phyloP scores from a whole-genome alignment of 2,113 vertebrate genomes.

The Stomatorhinus ivindoensis region DNA sequence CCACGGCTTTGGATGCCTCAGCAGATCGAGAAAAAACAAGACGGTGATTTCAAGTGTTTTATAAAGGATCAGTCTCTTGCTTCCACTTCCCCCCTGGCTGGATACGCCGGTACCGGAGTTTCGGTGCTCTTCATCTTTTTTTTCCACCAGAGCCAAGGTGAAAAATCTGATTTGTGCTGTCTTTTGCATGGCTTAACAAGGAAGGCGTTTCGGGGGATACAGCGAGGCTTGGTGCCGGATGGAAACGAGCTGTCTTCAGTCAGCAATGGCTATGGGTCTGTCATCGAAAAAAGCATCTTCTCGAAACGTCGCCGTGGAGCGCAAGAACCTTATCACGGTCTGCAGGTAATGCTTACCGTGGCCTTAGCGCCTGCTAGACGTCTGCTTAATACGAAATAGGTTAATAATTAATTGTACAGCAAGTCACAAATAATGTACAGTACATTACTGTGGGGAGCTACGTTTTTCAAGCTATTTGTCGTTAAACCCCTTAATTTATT shows the following conservation, averaged over 20 bases:
- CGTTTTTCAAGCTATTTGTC: not conserved
- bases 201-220: conserved; percentile 43
- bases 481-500: not conserved
- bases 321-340: conserved; percentile 83
- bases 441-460: not conserved
- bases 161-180: conserved; percentile 28
- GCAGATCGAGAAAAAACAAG: not conserved
- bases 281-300: conserved; percentile 69
- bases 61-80: not conserved
- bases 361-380: not conserved
- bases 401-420: not conserved
- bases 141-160: conserved; percentile 3
- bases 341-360: conserved; percentile 65
- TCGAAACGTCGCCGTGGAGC: conserved; percentile 76
- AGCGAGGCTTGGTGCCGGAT: conserved; percentile 45
- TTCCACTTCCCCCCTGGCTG: not conserved
- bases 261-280: conserved; percentile 77
- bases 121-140: not conserved
- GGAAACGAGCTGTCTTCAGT: conserved; percentile 66
- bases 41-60: not conserved
- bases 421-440: not conserved
- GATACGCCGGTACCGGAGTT: not conserved
- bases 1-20: not conserved
- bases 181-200: conserved; percentile 37
- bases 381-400: conserved; percentile 16